Conservation (phyloP, 2,113 vertebrate species). For the Mesembrinibis cayennensis region DNA sequence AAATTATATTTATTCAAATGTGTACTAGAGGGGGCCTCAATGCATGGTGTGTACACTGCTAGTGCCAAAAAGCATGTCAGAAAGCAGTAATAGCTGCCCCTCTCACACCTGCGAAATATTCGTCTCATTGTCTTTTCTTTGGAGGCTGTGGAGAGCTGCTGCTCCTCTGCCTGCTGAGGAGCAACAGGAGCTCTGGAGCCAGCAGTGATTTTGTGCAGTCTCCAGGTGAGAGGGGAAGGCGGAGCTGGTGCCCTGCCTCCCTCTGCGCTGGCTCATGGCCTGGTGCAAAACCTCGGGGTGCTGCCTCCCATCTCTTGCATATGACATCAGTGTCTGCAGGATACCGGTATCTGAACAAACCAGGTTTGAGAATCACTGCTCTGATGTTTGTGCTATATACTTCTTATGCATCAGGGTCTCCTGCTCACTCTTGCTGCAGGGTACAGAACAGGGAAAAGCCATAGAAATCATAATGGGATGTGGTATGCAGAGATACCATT, state of each 20-base stretch:
- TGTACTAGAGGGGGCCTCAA: neutral
- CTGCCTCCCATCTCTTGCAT: neutral
- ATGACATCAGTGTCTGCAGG: neutral
- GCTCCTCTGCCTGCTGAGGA: neutral
- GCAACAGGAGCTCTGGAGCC: neutral
- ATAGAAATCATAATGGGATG: neutral
- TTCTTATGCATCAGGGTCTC: neutral
- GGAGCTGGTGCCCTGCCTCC: neutral
- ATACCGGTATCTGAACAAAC: neutral
- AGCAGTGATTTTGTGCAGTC: fast-evolving
- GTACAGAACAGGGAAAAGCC: neutral
- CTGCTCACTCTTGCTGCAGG: neutral
- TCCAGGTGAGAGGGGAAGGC: neutral
- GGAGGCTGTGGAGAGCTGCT: neutral
- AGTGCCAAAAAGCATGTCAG: neutral
- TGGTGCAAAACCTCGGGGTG: neutral
- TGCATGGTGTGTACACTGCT: too few species aligned
- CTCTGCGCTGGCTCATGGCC: fast-evolving
- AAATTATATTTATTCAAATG: neutral
- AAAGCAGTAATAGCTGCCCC: neutral
- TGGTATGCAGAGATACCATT: fast-evolving
- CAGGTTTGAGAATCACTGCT: neutral
- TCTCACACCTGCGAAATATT: neutral
- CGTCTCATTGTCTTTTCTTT: neutral
- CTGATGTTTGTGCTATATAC: neutral